Evolutionary conservation across 1,140 invertebrate genomes (phyloP), one percentile per base, ranked within the genome.

Genomic region (Polypedilum vanderplanki): DNA sequence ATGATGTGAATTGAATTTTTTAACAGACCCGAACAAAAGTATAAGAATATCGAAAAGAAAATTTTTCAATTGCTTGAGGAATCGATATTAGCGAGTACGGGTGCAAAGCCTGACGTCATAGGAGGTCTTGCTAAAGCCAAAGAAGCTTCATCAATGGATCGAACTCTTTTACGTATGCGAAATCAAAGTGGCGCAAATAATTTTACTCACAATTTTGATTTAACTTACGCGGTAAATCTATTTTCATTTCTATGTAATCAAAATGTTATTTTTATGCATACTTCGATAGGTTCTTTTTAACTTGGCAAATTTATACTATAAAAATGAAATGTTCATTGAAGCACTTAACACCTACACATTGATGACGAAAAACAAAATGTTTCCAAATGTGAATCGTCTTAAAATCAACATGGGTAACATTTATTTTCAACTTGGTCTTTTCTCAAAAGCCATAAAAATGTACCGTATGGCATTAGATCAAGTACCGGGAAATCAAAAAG

Each of bases 401-500:
- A 77, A 80, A 79, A 77, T 80, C 73, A 75, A 74, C 46, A 77
- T 76, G 77, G 78, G 79, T 78, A 75, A 20, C 76, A 77, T 79
- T 78, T 77, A 80, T 77, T 80, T 80, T 80, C 77, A 74, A 73
- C 76, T 73, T 78, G 77, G 77, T 74, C 78, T 77, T 75, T 78
- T 93, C 79, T 89, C 91, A 17, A 96, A 98, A 85, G 97, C 98
- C 5, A 91, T 99, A 73, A 99, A 99, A 85, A 93, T 98, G 86
- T 98, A 98, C 81, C 87, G 95, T 79, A 98, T 98, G 96, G 96
- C 96, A 10, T 85, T 98, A 64, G 97, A 99, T 84, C 96, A 97
- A 84, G 92, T 97, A 7, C 93, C 94, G 1, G 93, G 93, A 46
- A 92, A 91, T 22, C 93, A 98, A 79, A 97, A 96, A 81, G 91